These are phyloP conservation scores for Vidua macroura DNA, from an alignment of 2,113 vertebrate genomes.

Conservation along the genomic window DNA sequence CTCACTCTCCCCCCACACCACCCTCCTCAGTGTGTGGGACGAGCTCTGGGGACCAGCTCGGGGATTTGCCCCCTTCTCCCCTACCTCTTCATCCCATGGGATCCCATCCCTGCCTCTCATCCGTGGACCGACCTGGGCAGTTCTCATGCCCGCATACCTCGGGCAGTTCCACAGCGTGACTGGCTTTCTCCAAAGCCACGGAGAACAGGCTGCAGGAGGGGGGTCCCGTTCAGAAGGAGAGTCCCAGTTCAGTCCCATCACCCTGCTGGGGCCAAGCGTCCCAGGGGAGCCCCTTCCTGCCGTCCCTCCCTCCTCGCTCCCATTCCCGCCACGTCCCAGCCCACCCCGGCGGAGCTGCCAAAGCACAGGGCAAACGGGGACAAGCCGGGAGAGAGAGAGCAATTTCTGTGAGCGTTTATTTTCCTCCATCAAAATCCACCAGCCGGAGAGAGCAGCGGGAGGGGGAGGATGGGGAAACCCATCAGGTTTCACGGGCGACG, in stretches of 20 bases:
- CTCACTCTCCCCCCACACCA: not conserved
- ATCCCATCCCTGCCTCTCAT: not conserved
- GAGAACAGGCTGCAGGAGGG: not conserved
- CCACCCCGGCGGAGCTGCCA: constrained; percentile 11
- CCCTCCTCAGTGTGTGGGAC: rapidly evolving
- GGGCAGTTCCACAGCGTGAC: rapidly evolving
- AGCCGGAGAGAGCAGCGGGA: not conserved
- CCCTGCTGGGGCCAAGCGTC: not conserved
- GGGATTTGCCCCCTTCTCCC: not conserved
- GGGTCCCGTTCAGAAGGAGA: not conserved
- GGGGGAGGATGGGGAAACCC: constrained; percentile 32
- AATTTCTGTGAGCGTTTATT: constrained; percentile 26
- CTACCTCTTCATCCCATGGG: not conserved
- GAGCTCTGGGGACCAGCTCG: not conserved
- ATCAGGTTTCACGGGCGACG: not conserved
- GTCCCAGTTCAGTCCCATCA: not conserved
- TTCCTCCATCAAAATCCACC: constrained; percentile 46
- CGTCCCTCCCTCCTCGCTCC: not conserved
- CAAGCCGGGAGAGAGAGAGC: not conserved
- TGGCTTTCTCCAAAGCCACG: not conserved
- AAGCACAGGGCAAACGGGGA: constrained; percentile 57
- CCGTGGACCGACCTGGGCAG: rapidly evolving
- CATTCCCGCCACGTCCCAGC: not conserved
- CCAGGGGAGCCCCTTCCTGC: not conserved
- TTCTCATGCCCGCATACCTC: rapidly evolving